These are phyloP conservation scores for Sakesphorus luctuosus DNA, from an alignment of 2,113 vertebrate species.

Conservation along the genomic window DNA sequence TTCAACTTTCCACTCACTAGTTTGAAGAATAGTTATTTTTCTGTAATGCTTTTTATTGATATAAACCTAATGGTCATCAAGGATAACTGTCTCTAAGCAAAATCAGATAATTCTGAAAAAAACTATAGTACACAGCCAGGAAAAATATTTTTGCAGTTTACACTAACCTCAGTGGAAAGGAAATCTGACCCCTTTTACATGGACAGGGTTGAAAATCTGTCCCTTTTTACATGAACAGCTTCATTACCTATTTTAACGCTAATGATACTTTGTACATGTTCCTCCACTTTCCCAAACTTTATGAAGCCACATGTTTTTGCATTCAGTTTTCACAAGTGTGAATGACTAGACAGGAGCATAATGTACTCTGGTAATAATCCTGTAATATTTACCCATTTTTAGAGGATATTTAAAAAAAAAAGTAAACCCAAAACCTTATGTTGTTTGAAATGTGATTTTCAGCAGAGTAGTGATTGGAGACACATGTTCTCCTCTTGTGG, in stretches of 20 bases:
- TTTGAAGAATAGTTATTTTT: background rate
- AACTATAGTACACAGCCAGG: background rate
- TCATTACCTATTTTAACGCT: background rate
- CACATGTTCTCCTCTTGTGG: background rate
- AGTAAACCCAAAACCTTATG: background rate
- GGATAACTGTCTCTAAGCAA: background rate
- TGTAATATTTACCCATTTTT: background rate
- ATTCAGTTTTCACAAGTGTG: background rate
- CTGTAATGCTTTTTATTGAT: background rate
- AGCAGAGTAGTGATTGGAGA: background rate
- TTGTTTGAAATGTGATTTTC: constrained; percentile 7
- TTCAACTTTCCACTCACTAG: background rate
- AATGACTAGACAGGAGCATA: background rate
- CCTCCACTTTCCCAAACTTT: background rate
- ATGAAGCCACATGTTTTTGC: background rate
- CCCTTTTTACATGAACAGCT: background rate
- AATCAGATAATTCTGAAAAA: background rate
- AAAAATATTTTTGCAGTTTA: background rate
- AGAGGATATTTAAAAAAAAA: background rate
- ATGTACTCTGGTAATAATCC: background rate
- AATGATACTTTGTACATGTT: background rate
- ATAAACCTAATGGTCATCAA: background rate
- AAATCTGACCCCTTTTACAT: background rate
- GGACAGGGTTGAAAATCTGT: background rate
- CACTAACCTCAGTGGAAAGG: background rate